phyloP scores from a whole-genome alignment of 2,113 vertebrate genomes.

The Pseudonaja textilis region DNA sequence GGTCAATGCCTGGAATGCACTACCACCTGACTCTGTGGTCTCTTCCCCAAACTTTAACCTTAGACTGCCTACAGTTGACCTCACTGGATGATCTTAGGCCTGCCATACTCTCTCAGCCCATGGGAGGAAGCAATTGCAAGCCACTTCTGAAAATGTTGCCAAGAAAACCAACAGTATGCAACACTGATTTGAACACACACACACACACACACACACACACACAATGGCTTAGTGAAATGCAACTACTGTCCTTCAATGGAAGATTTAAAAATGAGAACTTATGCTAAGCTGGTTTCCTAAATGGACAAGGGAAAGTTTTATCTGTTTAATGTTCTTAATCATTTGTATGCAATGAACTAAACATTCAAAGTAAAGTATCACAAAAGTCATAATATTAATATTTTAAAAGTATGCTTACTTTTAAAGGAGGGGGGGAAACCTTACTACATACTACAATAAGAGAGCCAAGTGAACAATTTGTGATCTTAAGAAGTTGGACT shows the following conservation, averaged over 20 bases:
- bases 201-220: too few species aligned
- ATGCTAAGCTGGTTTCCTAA: not conserved
- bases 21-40: too few species aligned
- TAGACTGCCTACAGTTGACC: too few species aligned
- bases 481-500: conserved; percentile 43
- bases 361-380: not conserved
- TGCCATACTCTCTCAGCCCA: not conserved
- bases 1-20: too few species aligned
- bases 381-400: not conserved
- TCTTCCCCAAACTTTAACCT: too few species aligned
- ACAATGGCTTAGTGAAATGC: not conserved
- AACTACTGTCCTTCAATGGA: not conserved
- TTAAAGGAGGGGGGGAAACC: not conserved
- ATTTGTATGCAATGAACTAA: not conserved
- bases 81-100: not conserved
- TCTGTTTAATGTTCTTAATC: not conserved
- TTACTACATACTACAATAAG: conserved; percentile 5
- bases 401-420: not conserved
- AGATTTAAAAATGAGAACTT: not conserved
- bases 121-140: not conserved
- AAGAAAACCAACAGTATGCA: not conserved
- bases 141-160: not conserved
- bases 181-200: not conserved
- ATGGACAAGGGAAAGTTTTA: not conserved
- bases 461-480: conserved; percentile 31